Evolutionary conservation across 1,140 invertebrate genomes (phyloP).

Genomic region (Pachyrhynchus sulphureomaculatus): DNA sequence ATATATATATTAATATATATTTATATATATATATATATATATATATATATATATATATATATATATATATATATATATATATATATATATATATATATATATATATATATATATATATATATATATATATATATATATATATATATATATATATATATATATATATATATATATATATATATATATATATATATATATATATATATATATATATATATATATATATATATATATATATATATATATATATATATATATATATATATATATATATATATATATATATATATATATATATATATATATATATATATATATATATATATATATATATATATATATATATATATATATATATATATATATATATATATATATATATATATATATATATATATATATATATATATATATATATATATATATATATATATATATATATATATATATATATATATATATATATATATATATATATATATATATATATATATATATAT

Average conservation of each 20-base stretch:
- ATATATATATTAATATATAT: constrained; percentile 2
- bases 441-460: constrained; percentile 8
- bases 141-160: constrained; percentile 4
- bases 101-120: constrained; percentile 5
- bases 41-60: constrained; percentile 9
- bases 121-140: background rate
- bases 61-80: constrained; percentile 7
- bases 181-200: constrained; percentile 4
- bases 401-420: constrained; percentile 2
- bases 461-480: constrained; percentile 5
- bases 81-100: constrained; percentile 8
- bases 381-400: constrained; percentile 4
- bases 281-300: constrained; percentile 4
- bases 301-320: constrained; percentile 4
- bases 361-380: constrained; percentile 4
- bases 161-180: constrained; percentile 4
- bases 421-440: constrained; percentile 7
- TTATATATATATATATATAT: constrained; percentile 1
- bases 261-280: constrained; percentile 4
- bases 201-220: constrained; percentile 2
- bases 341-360: constrained; percentile 4
- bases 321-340: constrained; percentile 4
- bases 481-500: background rate
- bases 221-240: constrained; percentile 4
- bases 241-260: constrained; percentile 4